Base-by-base conservation (phyloP, 2,113 vertebrate genomes). In the Prunella himalayana region DNA sequence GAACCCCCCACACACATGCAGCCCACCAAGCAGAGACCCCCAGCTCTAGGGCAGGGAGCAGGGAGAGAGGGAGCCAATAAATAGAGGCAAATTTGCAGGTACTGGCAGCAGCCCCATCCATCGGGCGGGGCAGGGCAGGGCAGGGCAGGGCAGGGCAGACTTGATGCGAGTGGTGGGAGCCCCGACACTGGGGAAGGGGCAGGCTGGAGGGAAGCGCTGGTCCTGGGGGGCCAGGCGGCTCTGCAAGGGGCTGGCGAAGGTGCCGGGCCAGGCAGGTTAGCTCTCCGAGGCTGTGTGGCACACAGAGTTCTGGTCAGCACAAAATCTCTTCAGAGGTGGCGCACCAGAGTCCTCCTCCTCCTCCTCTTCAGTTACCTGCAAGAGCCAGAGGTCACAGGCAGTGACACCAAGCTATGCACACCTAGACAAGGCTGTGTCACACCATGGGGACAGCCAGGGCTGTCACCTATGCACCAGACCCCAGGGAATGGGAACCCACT, bases 251-350 rank as follows among this genome's bases (percentile, higher is more conserved):
- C 86, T 95, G 92, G 89, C 56, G 6, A 94, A 94, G 92, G 87
- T 6, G 77, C 86, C 81, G 16, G 68, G 44, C 23, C 2, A 12
- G 84, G 69, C 95, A 87, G 94, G 98, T 98, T 99, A 99, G 98
- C 99, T 99, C 78, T 99, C 97, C 6, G 97, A 97, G 15, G 97
- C 94, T 2, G 98, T 94, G 95, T 98, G 98, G 84, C 97, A 98
- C 85, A 97, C 96, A 72, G 98, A 71, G 60, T 98, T 98, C 93
- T 99, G 98, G 85, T 99, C 99, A 70, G 98, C 98, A 96, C 99
- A 99, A 96, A 99, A 98, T 97, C 98, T 99, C 98, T 99, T 99
- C 97, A 99, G 97, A 45, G 99, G 99, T 0, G 99, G 99, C 0
- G 99, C 98, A 22, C 98, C 64, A 0, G 98, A 98, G 54, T 98